Conservation (phyloP, 2,113 vertebrate species). For the Silurus asotus region DNA sequence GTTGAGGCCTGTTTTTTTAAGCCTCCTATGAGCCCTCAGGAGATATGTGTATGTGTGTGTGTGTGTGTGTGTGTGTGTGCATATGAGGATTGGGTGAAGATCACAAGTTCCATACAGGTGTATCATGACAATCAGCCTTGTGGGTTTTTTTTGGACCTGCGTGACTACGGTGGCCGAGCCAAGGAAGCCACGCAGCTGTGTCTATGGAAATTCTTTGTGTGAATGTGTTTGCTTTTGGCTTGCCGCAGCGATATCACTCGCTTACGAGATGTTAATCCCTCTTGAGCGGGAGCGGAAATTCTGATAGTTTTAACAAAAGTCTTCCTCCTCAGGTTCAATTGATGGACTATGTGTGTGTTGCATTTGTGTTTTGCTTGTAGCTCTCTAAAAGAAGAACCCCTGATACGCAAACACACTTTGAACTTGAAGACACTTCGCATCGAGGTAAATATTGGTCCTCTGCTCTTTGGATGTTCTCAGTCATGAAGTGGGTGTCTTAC, state of each 20-base stretch:
- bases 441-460: conserved; percentile 61
- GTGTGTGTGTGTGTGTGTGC: conserved; percentile 19
- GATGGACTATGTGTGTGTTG: conserved; percentile 55
- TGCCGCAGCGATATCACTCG: conserved; percentile 64
- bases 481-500: conserved; percentile 39
- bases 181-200: conserved; percentile 66
- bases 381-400: conserved; percentile 59
- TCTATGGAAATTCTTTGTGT: conserved; percentile 71
- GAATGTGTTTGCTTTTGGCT: conserved; percentile 71
- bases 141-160: conserved; percentile 62
- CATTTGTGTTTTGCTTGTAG: conserved; percentile 44
- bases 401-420: conserved; percentile 64
- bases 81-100: conserved; percentile 64
- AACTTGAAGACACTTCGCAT: conserved; percentile 62
- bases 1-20: conserved; percentile 39
- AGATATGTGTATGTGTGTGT: conserved; percentile 7
- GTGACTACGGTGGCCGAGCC: conserved; percentile 53
- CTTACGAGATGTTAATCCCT: conserved; percentile 66
- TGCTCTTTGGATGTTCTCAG: conserved; percentile 56
- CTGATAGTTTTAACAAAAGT: conserved; percentile 70
- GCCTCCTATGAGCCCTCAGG: conserved; percentile 23
- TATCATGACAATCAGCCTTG: conserved; percentile 65
- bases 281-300: conserved; percentile 70
- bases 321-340: conserved; percentile 58
- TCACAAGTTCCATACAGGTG: conserved; percentile 76